Conservation (phyloP, 2,888 invertebrate species). For the Dioctria rufipes region DNA sequence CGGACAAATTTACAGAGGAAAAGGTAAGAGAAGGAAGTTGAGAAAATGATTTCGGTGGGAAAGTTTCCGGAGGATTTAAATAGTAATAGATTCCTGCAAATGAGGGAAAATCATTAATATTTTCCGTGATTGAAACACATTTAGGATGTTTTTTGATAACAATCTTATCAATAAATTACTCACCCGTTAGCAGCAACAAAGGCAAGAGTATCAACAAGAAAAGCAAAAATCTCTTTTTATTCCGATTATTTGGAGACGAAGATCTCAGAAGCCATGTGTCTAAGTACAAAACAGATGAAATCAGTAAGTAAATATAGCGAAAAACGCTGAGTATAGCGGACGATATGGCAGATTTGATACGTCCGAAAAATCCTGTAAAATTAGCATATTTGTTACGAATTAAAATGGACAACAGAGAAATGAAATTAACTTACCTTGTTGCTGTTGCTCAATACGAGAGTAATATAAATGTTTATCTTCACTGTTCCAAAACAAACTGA, state of each 20-base stretch:
- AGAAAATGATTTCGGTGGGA: constrained; percentile 63
- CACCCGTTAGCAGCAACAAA: constrained; percentile 74
- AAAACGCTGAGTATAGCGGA: constrained; percentile 63
- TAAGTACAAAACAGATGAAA: constrained; percentile 67
- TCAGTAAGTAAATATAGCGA: constrained; percentile 66
- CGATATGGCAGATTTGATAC: constrained; percentile 61
- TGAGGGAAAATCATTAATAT: constrained; percentile 54
- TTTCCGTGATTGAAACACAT: neutral
- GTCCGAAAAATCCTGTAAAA: constrained; percentile 63
- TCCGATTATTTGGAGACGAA: constrained; percentile 63
- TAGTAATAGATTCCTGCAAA: constrained; percentile 69
- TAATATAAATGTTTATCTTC: constrained; percentile 20
- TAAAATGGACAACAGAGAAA: neutral
- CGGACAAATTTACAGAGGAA: constrained; percentile 21
- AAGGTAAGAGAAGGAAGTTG: neutral
- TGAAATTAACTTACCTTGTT: constrained; percentile 49
- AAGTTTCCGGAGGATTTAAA: constrained; percentile 69
- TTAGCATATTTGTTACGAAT: neutral
- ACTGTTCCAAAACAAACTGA: neutral
- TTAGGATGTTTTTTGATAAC: neutral
- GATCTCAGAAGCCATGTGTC: constrained; percentile 68
- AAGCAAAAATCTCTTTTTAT: constrained; percentile 67
- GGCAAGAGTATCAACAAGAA: constrained; percentile 73
- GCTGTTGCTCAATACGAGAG: neutral
- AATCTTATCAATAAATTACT: constrained; percentile 66